These are phyloP conservation scores for Rhinopomastus cyanomelas DNA, from an alignment of 2,113 vertebrate genomes.

Conservation along the genomic window DNA sequence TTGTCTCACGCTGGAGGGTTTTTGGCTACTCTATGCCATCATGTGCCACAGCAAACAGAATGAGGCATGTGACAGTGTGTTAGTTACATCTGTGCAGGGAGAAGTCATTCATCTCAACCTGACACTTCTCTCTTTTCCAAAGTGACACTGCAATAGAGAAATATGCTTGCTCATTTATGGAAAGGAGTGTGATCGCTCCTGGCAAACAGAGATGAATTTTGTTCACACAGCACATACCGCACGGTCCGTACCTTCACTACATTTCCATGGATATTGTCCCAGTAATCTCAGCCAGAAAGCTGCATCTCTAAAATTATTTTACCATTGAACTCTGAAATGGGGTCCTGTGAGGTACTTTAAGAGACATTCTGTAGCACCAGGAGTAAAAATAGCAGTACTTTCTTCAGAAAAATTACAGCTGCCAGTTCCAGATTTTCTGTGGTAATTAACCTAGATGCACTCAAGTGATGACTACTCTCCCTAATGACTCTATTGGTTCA, in stretches of 20 bases:
- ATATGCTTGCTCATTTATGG: conserved; percentile 7
- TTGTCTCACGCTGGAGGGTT: conserved; percentile 34
- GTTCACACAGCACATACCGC: not conserved
- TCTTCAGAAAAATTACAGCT: conserved; percentile 64
- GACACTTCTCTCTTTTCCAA: conserved; percentile 31
- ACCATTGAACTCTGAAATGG: not conserved
- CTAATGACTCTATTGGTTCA: conserved; percentile 77
- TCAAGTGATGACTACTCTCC: conserved; percentile 77
- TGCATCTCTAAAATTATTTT: conserved; percentile 48
- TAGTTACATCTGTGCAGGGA: not conserved
- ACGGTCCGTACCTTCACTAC: not conserved
- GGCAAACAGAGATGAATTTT: conserved; percentile 26
- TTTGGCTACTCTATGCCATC: conserved; percentile 37
- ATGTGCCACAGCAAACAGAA: conserved; percentile 24
- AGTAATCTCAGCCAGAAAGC: not conserved
- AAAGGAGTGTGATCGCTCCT: conserved; percentile 4
- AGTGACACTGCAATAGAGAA: conserved; percentile 37
- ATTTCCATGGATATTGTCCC: conserved; percentile 1
- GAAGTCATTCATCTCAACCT: conserved; percentile 35
- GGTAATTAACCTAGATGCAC: conserved; percentile 78
- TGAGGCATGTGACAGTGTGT: conserved; percentile 1
- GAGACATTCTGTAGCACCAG: conserved; percentile 36
- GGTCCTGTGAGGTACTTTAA: conserved; percentile 1
- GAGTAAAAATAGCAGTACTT: conserved; percentile 62
- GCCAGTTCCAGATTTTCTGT: conserved; percentile 59